Percentiles rank a stretch among this genome's conserved stretches.
These are phyloP conservation scores for Steatornis caripensis DNA, from an alignment of 2,113 vertebrate species.

Conservation along the genomic window DNA sequence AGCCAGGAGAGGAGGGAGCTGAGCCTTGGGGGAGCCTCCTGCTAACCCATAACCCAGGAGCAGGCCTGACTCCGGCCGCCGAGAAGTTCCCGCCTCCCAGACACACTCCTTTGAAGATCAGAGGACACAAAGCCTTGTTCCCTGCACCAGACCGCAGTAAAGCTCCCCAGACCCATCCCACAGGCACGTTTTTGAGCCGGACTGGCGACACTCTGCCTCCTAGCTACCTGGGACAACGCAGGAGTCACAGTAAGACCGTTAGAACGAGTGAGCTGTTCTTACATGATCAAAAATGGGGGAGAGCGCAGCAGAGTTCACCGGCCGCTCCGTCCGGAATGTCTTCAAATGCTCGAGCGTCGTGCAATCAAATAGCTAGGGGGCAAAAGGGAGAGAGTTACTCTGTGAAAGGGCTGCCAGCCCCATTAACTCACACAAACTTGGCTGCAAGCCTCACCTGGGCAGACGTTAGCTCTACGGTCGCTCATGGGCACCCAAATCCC, in stretches of 20 bases:
- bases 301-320: conserved; percentile 94
- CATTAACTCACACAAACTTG: background rate
- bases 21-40: background rate
- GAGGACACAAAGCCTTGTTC: background rate
- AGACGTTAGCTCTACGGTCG: rapidly evolving
- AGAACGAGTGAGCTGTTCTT: background rate
- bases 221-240: background rate
- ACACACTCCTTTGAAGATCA: rapidly evolving
- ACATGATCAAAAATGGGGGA: conserved; percentile 96
- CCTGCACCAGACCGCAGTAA: rapidly evolving
- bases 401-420: background rate
- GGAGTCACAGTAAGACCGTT: rapidly evolving
- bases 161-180: background rate
- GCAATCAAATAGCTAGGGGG: conserved; percentile 86
- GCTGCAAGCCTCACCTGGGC: background rate
- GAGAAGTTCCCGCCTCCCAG: background rate
- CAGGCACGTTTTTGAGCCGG: background rate
- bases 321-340: conserved; percentile 92
- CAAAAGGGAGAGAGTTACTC: background rate
- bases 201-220: background rate
- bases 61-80: background rate
- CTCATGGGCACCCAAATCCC: background rate
- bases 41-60: background rate
- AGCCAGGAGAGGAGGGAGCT: background rate
- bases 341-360: conserved; percentile 88